Evolutionary conservation across 1,140 invertebrate species (phyloP).

Genomic region (Gonioctena quinquepunctata): DNA sequence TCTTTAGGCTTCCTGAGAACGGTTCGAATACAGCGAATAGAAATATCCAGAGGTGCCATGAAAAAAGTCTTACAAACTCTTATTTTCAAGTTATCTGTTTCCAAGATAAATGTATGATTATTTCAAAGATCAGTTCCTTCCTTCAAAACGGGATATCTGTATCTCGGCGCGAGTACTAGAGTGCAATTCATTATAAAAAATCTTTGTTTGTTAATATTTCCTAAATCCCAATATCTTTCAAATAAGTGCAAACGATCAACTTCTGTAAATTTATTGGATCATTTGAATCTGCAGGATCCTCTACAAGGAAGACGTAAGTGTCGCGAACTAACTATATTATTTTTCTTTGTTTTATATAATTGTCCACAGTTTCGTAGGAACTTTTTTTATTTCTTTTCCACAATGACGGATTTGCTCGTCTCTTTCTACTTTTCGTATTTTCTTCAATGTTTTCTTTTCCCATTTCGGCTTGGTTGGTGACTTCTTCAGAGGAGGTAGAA

Average conservation of each 20-base stretch:
- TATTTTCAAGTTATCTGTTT: background rate
- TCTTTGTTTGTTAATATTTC: background rate
- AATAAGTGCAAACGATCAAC: background rate
- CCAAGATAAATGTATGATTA: background rate
- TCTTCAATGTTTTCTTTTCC: no score
- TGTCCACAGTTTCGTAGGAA: no score
- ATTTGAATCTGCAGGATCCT: background rate
- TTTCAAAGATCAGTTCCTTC: background rate
- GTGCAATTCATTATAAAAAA: background rate
- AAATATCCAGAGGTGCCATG: background rate
- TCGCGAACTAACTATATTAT: background rate
- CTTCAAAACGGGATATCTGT: background rate
- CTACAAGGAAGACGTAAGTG: background rate
- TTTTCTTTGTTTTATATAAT: no score
- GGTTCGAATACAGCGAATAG: background rate
- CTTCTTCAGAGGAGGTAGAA: no score
- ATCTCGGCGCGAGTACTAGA: background rate
- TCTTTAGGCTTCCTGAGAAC: background rate
- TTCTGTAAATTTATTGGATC: background rate
- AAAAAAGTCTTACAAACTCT: conserved; percentile 8
- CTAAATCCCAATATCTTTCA: background rate
- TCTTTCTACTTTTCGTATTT: no score
- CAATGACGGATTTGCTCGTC: no score
- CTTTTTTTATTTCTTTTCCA: no score
- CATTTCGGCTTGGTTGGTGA: no score